These are phyloP conservation scores for Pongo abelii DNA, from an alignment of 2,113 vertebrate species.

Conservation along the genomic window DNA sequence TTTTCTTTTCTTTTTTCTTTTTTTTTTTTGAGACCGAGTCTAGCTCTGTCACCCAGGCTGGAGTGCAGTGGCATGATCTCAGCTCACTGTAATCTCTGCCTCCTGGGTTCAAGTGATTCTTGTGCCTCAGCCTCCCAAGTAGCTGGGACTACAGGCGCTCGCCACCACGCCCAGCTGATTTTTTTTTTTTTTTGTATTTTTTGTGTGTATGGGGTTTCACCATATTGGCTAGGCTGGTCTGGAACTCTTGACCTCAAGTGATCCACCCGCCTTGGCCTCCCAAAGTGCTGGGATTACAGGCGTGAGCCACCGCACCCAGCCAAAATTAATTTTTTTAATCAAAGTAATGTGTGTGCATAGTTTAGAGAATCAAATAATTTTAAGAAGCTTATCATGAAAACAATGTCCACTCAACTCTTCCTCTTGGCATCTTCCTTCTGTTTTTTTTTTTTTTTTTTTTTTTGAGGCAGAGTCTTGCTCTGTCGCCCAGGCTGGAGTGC, in stretches of 20 bases:
- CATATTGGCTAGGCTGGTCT: background rate
- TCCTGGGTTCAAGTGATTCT: background rate
- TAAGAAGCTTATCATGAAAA: background rate
- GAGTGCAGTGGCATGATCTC: background rate
- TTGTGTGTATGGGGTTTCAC: background rate
- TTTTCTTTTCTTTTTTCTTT: background rate
- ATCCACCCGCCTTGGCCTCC: background rate
- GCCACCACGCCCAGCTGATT: background rate
- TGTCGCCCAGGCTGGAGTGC: no score
- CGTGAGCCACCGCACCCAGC: fast-evolving
- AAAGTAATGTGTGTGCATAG: background rate
- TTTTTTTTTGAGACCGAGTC: background rate
- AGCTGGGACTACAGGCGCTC: background rate
- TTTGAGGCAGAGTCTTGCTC: no score
- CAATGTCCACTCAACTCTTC: background rate
- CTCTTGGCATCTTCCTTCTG: background rate
- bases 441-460: background rate
- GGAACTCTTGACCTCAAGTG: background rate
- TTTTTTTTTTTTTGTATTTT: background rate
- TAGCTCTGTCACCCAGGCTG: background rate
- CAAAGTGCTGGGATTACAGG: background rate
- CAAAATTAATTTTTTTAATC: background rate
- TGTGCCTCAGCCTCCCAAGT: background rate
- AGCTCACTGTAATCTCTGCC: background rate
- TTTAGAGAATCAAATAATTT: background rate